Base-by-base conservation (phyloP, 2,888 invertebrate genomes). In the Eristalis arbustorum region DNA sequence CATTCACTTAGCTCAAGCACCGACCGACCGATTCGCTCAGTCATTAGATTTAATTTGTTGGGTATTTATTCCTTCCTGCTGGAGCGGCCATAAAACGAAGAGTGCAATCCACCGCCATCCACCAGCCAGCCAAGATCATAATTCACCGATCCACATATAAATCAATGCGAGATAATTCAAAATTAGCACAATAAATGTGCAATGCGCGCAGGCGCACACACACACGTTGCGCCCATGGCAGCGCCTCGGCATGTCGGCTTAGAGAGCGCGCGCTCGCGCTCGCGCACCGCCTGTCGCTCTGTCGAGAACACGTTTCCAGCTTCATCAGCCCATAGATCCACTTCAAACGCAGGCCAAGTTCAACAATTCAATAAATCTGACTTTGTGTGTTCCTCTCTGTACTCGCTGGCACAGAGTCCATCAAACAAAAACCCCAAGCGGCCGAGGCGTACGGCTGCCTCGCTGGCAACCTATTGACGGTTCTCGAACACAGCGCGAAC, bases 161-260 rank as follows among this genome's bases (percentile, higher is more conserved):
- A 87, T 87, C 87, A 87, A 83, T 76, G 78, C 72, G 67, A 87
- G 87, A 87, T 87, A 87, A 87, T 87, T 87, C 42, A 72, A 87
- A 87, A 87, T 87, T 87, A 87, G 87, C 87, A 87, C 87, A 87
- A 87, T 87, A 87, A 87, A 87, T 78, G 82, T 87, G 85, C 82
- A 87, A 78, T 85, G 85, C 84, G 84, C 85, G 64, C 73, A 66
- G 72, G 80, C 76, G 79, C 81, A 74, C 67, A 31, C 31, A 31
- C n/a, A 11, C 61, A 28, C 37, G 40, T 11, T 28, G 68, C 42
- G n/a, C 77, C 76, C 10, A 72, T 67, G 73, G 71, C 84, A 61
- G 71, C 68, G 23, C 28, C 31, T 25, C 61, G 28, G 28, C 56
- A 68, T 68, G 18, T 56, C 49, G 18, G 68, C 28, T 31, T 2